Evolutionary conservation across 2,113 vertebrate genomes (phyloP).

Genomic region (Odobenus rosmarus): DNA sequence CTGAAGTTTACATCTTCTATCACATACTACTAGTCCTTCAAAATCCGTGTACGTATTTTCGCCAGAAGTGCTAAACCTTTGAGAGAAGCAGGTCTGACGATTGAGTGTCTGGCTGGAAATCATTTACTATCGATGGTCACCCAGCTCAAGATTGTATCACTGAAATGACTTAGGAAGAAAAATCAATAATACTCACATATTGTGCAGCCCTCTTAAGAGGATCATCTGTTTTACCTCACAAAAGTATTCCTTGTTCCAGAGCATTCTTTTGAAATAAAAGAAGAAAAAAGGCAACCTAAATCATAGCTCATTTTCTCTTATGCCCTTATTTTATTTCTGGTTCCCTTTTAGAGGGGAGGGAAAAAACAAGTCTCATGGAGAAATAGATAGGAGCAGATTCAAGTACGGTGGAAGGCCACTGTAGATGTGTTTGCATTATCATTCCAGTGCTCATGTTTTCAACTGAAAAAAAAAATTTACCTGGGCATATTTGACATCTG

Average conservation of each 20-base stretch:
- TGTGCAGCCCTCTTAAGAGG: conserved; percentile 59
- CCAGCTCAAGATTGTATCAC: conserved; percentile 76
- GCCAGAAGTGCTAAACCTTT: conserved; percentile 55
- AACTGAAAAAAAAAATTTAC: not conserved
- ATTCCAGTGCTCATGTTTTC: not conserved
- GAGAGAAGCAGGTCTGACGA: conserved; percentile 62
- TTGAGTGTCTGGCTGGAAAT: conserved; percentile 76
- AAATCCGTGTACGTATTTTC: conserved; percentile 64
- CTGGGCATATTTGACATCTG: not conserved
- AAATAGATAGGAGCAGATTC: not conserved
- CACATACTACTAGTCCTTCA: not conserved
- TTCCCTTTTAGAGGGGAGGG: not conserved
- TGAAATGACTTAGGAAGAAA: conserved; percentile 78
- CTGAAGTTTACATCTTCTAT: conserved; percentile 27
- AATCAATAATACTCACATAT: conserved; percentile 76
- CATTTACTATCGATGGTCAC: conserved; percentile 76
- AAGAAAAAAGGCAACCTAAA: conserved; percentile 11
- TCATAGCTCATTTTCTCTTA: conserved; percentile 44
- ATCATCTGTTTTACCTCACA: conserved; percentile 64
- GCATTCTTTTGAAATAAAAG: conserved; percentile 75
- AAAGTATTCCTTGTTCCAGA: conserved; percentile 61
- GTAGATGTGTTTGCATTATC: not conserved
- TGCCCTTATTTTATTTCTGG: conserved; percentile 31
- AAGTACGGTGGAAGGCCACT: not conserved
- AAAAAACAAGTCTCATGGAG: not conserved